Base-by-base conservation (phyloP, 2,888 invertebrate genomes). In the Artemia sinica region DNA sequence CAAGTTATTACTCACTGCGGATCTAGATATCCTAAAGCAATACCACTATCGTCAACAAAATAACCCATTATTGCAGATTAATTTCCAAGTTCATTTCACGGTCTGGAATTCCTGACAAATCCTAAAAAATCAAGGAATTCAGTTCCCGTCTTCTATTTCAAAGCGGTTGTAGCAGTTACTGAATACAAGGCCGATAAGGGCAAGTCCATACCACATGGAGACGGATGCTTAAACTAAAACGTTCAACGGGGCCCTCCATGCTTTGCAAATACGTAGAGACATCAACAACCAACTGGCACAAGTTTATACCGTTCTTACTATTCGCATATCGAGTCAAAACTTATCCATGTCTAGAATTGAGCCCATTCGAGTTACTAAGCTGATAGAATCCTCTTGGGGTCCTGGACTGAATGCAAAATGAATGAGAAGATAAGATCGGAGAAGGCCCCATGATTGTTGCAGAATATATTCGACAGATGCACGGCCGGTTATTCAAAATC, bases 381-480 rank as follows among this genome's bases (percentile, higher is more conserved):
- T 18, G 18, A 18, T 18, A 18, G 18, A 18, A 18, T 18, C 18
- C 18, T 18, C 18, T 18, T 18, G 1, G 18, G 18, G 18, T 18
- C 18, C 18, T 18, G 18, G 58, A 58, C 58, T 14, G 5, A 58
- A 58, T 58, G 5, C 6, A 58, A 58, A 14, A 58, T 6, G 7
- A 58, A 58, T 58, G 58, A 14, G 58, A 58, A 58, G 58, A 58
- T 58, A 58, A 58, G 58, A 58, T 14, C 14, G 58, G 7, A 58
- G 58, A 58, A 58, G 58, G 6, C 58, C 58, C 58, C 5, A 7
- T 58, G 14, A 58, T 58, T 65, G 67, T 71, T 69, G 14, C 48
- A 66, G 69, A 71, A 71, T 49, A 69, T 49, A 69, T 71, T 69
- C 66, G 70, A 69, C 67, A 71, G 52, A 67, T 71, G 68, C 58